phyloP scores from a whole-genome alignment of 2,888 invertebrate species.

The Drosophila heteroneura region DNA sequence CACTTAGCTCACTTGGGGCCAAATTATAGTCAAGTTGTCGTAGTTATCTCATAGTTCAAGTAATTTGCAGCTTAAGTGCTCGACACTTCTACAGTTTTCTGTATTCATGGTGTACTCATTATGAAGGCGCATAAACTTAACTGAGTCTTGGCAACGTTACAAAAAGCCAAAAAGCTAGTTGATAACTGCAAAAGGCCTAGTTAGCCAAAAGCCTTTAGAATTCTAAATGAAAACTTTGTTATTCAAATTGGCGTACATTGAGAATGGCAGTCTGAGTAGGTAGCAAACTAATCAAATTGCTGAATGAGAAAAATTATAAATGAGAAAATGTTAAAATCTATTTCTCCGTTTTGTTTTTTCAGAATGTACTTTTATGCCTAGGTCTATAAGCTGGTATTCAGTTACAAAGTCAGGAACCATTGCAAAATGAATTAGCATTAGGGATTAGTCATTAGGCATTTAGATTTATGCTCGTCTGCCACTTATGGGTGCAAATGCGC shows the following conservation, averaged over 20 bases:
- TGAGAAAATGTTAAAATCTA: conserved; percentile 30
- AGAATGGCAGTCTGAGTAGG: conserved; percentile 10
- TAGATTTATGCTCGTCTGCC: conserved; percentile 54
- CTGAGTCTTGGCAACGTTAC: conserved; percentile 6
- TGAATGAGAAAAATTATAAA: conserved; percentile 18
- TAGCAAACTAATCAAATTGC: conserved; percentile 6
- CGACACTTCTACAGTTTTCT: conserved; percentile 46
- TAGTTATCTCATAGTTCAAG: conserved; percentile 22
- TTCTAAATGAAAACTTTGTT: neutral
- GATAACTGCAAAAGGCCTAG: neutral
- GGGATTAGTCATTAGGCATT: conserved; percentile 60
- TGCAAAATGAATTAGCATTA: conserved; percentile 63
- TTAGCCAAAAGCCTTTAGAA: neutral
- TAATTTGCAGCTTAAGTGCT: conserved; percentile 34
- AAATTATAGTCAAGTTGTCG: conserved; percentile 10
- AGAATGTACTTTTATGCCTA: neutral
- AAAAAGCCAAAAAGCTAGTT: neutral
- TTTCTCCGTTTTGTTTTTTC: accelerated
- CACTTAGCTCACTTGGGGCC: conserved; percentile 12
- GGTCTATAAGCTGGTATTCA: conserved; percentile 42
- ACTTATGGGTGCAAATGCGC: conserved; percentile 45
- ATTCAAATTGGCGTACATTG: conserved; percentile 23
- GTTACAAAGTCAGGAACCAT: conserved; percentile 54
- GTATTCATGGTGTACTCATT: neutral
- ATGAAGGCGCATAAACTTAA: conserved; percentile 7